Conservation (phyloP, 2,888 invertebrate genomes). For the Drosophila barbarae region DNA sequence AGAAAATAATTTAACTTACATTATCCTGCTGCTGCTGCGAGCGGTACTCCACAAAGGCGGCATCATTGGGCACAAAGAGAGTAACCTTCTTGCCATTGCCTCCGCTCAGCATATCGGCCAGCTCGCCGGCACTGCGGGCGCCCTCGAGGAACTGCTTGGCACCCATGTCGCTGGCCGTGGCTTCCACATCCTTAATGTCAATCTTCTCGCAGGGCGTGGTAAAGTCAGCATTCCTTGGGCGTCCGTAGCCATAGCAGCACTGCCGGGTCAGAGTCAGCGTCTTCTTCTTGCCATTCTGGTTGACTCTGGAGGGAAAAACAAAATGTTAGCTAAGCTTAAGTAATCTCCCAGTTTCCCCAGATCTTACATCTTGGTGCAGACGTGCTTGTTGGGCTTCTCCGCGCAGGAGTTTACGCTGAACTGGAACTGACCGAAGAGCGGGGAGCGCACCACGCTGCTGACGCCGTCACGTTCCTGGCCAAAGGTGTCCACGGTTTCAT, state of each 20-base stretch:
- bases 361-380: constrained; percentile 79
- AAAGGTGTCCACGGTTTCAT: constrained; percentile 62
- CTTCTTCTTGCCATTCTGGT: constrained; percentile 82
- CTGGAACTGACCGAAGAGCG: constrained; percentile 76
- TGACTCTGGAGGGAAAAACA: constrained; percentile 78
- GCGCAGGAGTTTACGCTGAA: constrained; percentile 79
- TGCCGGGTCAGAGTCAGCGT: constrained; percentile 83
- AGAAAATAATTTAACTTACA: constrained; percentile 75
- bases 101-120: constrained; percentile 80
- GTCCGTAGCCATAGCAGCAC: constrained; percentile 85
- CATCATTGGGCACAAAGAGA: constrained; percentile 83
- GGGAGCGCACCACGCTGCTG: constrained; percentile 58
- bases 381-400: constrained; percentile 79
- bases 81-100: constrained; percentile 81
- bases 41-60: constrained; percentile 82
- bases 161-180: constrained; percentile 82
- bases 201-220: constrained; percentile 81
- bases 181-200: constrained; percentile 82
- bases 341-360: constrained; percentile 4
- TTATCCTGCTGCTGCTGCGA: constrained; percentile 81
- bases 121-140: constrained; percentile 80
- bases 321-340: constrained; percentile 14
- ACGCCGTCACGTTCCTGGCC: constrained; percentile 61
- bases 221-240: constrained; percentile 78
- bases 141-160: constrained; percentile 82